Conservation (phyloP, 1,140 invertebrate genomes). For the Drepana arcuata region DNA sequence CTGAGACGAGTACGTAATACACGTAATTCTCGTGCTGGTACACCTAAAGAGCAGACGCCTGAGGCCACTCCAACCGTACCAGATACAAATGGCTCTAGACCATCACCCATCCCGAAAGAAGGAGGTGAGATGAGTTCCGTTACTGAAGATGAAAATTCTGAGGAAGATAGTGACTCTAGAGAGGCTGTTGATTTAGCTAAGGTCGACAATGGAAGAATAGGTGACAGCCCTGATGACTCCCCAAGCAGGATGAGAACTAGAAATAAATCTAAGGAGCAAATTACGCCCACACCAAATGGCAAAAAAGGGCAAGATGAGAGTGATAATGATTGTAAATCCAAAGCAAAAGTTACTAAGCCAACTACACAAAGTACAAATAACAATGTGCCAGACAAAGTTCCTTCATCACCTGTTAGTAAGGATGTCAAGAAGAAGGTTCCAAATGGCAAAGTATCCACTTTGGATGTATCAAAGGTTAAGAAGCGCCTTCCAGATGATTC, state of each 20-base stretch:
- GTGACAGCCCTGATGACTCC: slow-evolving; percentile 83
- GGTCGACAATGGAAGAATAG: slow-evolving; percentile 67
- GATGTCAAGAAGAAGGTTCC: slow-evolving; percentile 77
- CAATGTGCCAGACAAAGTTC: slow-evolving; percentile 63
- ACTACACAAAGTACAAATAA: slow-evolving; percentile 60
- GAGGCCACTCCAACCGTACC: slow-evolving; percentile 64
- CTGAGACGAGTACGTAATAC: slow-evolving; percentile 90
- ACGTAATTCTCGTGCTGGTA: slow-evolving; percentile 76
- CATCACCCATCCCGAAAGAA: slow-evolving; percentile 76
- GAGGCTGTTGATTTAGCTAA: slow-evolving; percentile 64
- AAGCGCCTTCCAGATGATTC: slow-evolving; percentile 77
- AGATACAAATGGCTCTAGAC: slow-evolving; percentile 72
- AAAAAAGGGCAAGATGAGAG: slow-evolving; percentile 80
- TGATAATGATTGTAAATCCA: slow-evolving; percentile 73
- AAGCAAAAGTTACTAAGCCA: slow-evolving; percentile 61
- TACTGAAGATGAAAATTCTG: slow-evolving; percentile 93
- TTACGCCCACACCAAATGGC: slow-evolving; percentile 70
- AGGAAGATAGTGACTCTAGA: slow-evolving; percentile 92
- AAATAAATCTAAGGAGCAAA: slow-evolving; percentile 87
- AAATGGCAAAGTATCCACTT: slow-evolving; percentile 68
- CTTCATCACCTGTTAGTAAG: slow-evolving; percentile 73
- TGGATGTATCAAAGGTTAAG: slow-evolving; percentile 77
- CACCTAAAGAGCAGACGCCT: slow-evolving; percentile 76
- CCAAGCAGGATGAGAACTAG: slow-evolving; percentile 90
- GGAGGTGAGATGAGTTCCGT: slow-evolving; percentile 88